Percentiles rank a stretch among this genome's conserved stretches.
phyloP scores from a whole-genome alignment of 1,140 invertebrate genomes.

The Eueides isabella region DNA sequence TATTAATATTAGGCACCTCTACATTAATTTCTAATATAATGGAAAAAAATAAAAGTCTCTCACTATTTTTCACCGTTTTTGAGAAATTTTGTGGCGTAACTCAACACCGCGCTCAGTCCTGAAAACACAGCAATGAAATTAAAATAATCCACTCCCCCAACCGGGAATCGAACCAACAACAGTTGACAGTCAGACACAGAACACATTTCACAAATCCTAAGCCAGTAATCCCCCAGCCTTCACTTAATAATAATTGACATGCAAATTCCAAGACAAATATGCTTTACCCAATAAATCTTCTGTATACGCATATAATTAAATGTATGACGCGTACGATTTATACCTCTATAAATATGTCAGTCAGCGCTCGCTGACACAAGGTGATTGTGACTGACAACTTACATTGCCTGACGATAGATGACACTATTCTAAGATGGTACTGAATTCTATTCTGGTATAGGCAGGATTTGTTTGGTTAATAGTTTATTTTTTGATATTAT shows the following conservation, averaged over 20 bases:
- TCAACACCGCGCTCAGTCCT: too few relatives aligned
- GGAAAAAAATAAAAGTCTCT: too few relatives aligned
- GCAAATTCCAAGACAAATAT: conserved; percentile 21
- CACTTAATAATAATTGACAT: conserved; percentile 9
- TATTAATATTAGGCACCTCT: too few relatives aligned
- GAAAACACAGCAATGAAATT: too few relatives aligned
- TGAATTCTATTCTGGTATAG: neutral
- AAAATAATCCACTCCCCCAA: neutral
- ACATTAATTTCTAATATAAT: too few relatives aligned
- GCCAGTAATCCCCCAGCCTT: neutral
- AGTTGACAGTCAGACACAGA: neutral
- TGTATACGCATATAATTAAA: conserved; percentile 54
- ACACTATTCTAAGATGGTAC: conserved; percentile 1
- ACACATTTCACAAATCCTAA: neutral
- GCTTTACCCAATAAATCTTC: conserved; percentile 23
- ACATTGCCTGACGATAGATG: conserved; percentile 9
- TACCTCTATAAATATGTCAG: conserved; percentile 63
- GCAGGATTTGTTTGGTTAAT: too few relatives aligned
- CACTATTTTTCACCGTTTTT: too few relatives aligned
- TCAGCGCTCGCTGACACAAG: conserved; percentile 25
- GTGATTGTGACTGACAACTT: conserved; percentile 13
- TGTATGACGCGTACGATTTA: conserved; percentile 59
- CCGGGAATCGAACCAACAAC: neutral
- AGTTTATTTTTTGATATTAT: too few relatives aligned
- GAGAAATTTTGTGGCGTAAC: too few relatives aligned